phyloP scores from a whole-genome alignment of 2,888 invertebrate genomes.

The Microctonus aethiopoides region DNA sequence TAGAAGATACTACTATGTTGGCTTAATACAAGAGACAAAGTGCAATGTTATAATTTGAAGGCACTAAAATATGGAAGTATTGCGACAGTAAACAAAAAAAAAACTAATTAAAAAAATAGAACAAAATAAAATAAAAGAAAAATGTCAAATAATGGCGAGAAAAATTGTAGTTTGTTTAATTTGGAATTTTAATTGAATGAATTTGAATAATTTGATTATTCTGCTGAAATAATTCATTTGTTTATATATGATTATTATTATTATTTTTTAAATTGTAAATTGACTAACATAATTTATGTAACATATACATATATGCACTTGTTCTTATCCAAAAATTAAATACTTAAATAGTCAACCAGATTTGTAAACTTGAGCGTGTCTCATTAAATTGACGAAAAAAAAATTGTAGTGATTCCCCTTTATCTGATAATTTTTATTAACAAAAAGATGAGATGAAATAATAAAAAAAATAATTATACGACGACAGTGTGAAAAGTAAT shows the following conservation, averaged over 20 bases:
- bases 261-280: background rate
- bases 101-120: slow-evolving; percentile 16
- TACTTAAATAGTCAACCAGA: background rate
- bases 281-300: background rate
- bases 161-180: slow-evolving; percentile 32
- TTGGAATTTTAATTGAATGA: slow-evolving; percentile 28
- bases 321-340: slow-evolving; percentile 6
- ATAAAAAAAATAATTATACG: background rate
- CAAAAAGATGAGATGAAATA: background rate
- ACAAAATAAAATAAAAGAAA: slow-evolving; percentile 1
- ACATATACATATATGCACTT: background rate
- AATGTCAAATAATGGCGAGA: slow-evolving; percentile 8
- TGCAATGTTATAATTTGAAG: slow-evolving; percentile 10
- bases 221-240: background rate
- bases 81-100: too few relatives aligned
- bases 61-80: background rate
- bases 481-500: background rate
- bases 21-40: background rate
- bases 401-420: background rate
- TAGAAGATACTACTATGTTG: slow-evolving; percentile 5
- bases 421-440: background rate
- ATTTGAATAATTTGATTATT: background rate
- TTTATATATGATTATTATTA: background rate
- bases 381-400: background rate
- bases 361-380: background rate